Conservation (phyloP, 2,888 invertebrate genomes). For the Eilema caniola region DNA sequence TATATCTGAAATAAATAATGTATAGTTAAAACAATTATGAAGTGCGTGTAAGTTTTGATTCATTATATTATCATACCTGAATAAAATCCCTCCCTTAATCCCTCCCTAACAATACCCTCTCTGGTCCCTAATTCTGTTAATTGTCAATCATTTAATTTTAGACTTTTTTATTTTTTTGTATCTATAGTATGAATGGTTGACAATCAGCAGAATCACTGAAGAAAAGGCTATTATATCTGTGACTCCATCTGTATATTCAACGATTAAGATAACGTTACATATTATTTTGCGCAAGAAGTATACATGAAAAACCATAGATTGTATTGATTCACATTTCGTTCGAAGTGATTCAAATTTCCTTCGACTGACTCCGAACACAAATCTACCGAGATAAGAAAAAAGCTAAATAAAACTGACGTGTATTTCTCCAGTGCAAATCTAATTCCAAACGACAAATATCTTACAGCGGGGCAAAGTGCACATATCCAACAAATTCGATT, state of each 20-base stretch:
- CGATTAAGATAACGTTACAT: not conserved
- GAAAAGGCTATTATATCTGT: no score
- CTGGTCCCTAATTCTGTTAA: no score
- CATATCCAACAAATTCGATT: slow-evolving; percentile 49
- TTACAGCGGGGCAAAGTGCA: slow-evolving; percentile 38
- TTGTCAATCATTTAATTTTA: no score
- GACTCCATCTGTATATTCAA: not conserved
- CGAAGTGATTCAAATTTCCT: slow-evolving; percentile 6
- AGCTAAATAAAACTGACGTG: slow-evolving; percentile 20
- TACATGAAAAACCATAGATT: not conserved
- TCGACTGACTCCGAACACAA: not conserved
- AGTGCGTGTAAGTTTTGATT: not conserved
- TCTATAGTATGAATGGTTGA: no score
- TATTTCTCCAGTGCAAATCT: slow-evolving; percentile 41
- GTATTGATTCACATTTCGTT: slow-evolving; percentile 9
- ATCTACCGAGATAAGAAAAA: slow-evolving; percentile 14
- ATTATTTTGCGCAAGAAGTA: no score
- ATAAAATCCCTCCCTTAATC: no score
- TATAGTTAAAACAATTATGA: slow-evolving; percentile 9
- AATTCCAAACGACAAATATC: slow-evolving; percentile 50
- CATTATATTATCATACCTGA: no score
- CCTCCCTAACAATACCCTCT: no score
- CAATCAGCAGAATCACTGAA: no score
- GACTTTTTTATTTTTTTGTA: no score
- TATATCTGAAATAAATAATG: slow-evolving; percentile 53